These are phyloP conservation scores for Chaunax sp. DNA, from an alignment of 2,797 vertebrate genomes.

Conservation along the genomic window DNA sequence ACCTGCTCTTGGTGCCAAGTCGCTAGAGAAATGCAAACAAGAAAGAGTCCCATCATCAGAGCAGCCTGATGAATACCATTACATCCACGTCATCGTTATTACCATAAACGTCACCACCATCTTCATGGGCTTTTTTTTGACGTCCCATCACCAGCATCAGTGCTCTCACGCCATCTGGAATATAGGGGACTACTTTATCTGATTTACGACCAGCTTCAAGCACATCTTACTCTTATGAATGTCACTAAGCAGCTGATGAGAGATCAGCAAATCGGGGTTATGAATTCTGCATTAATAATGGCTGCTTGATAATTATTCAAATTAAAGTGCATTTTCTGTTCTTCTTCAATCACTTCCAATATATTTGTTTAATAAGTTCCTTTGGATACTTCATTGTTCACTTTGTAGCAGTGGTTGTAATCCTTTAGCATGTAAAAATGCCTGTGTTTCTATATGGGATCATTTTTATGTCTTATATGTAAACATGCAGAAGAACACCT, in stretches of 20 bases:
- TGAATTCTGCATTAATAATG: no score
- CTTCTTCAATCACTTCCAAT: no score
- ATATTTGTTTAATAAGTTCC: no score
- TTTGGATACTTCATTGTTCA: no score
- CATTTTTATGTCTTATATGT: no score
- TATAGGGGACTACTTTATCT: neutral
- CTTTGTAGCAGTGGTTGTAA: no score
- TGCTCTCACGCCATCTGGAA: neutral
- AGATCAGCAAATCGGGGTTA: no score
- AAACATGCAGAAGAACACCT: no score
- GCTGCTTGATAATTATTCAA: no score
- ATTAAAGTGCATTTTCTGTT: no score
- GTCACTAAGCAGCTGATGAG: slow-evolving; percentile 5
- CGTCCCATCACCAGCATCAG: neutral
- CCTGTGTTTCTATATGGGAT: no score
- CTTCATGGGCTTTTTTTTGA: neutral
- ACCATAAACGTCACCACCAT: neutral
- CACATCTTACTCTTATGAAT: slow-evolving; percentile 18
- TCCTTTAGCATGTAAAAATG: no score
- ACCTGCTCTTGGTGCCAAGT: slow-evolving; percentile 82
- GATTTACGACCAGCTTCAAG: slow-evolving; percentile 12
- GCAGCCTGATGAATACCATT: slow-evolving; percentile 25
- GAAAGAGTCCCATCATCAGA: slow-evolving; percentile 55
- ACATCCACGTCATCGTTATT: neutral
- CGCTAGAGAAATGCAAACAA: slow-evolving; percentile 73